Percentiles rank a stretch among this genome's conserved stretches.
Evolutionary conservation across 2,797 vertebrate genomes (phyloP).

Genomic region (Sebastolobus alascanus): DNA sequence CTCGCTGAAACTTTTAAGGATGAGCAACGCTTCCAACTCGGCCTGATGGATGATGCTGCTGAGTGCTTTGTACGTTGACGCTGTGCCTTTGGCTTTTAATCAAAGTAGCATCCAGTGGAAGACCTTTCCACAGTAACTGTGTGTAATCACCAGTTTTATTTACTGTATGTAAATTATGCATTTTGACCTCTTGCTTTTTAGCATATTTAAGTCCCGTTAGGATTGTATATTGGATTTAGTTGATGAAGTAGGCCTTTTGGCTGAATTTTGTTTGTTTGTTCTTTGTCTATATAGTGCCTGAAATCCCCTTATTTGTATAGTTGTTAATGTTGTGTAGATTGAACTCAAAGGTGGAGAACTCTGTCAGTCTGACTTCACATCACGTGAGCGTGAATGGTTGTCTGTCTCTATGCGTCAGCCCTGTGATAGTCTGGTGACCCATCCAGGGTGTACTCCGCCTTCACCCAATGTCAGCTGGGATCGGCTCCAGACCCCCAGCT

Average conservation of each 20-base stretch:
- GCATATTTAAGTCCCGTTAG: neutral
- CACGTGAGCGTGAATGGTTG: no score
- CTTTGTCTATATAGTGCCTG: neutral
- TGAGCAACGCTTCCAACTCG: constrained; percentile 97
- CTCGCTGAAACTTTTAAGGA: constrained; percentile 98
- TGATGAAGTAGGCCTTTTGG: neutral
- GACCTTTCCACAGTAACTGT: constrained; percentile 12
- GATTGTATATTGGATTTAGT: neutral
- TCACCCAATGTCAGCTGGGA: no score
- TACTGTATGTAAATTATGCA: neutral
- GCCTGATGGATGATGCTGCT: constrained; percentile 98
- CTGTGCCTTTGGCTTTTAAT: constrained; percentile 30
- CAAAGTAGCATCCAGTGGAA: constrained; percentile 24
- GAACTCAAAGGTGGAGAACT: neutral
- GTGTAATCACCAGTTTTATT: neutral
- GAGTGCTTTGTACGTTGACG: constrained; percentile 93
- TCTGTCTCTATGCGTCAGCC: no score
- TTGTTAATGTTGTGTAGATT: neutral
- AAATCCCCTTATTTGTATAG: neutral
- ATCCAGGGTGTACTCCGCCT: no score
- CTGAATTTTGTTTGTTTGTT: neutral
- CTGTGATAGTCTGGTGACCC: no score
- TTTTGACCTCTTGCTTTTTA: neutral
- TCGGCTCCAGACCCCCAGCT: no score
- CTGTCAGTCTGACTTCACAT: neutral